Evolutionary conservation across 2,113 vertebrate species (phyloP), one percentile per base, ranked within the genome.

Genomic region (Gorsachius goisagi): DNA sequence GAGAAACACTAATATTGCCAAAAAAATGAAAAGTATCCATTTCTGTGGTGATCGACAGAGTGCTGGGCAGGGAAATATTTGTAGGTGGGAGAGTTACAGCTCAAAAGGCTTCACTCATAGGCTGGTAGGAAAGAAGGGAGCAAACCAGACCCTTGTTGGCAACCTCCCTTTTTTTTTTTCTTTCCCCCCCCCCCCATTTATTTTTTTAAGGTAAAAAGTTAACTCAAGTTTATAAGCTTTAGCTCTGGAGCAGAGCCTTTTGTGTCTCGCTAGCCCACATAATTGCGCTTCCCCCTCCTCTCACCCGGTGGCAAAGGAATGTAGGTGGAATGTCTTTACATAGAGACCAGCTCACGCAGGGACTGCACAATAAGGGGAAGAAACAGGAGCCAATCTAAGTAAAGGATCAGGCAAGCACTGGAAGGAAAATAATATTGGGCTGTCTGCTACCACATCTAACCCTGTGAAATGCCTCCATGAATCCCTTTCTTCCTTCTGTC

Each of bases 301-400:
- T 41, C 90, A 82, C 9, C 91, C 87, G 82, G 94, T 93, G 68
- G 82, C 79, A 96, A 89, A 97, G 96, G 96, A 98, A 97, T 97
- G 97, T 97, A 98, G 97, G 97, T 97, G 97, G 97, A 97, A 96
- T 96, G 93, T 52, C 56, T 95, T 81, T 88, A 41, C 92, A 78
- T 62, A 71, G 94, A 95, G 95, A 88, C 74, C 91, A 30, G 96
- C 93, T 96, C 96, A 79, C 15, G 8, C 71, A 81, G 96, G 97
- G 97, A 27, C 80, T 96, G 26, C 94, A 92, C 95, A 97, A 96
- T 89, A 83, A 95, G 78, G 85, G 88, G 76, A 76, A 95, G 82
- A 85, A 90, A 84, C 88, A 95, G 80, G 95, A 95, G 86, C 90
- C 89, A 96, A 72, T 95, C 95, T 96, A 89, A 97, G 92, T 35